These are phyloP conservation scores for Botrylloides violaceus DNA, from an alignment of 23 tunicate species.

Conservation along the genomic window DNA sequence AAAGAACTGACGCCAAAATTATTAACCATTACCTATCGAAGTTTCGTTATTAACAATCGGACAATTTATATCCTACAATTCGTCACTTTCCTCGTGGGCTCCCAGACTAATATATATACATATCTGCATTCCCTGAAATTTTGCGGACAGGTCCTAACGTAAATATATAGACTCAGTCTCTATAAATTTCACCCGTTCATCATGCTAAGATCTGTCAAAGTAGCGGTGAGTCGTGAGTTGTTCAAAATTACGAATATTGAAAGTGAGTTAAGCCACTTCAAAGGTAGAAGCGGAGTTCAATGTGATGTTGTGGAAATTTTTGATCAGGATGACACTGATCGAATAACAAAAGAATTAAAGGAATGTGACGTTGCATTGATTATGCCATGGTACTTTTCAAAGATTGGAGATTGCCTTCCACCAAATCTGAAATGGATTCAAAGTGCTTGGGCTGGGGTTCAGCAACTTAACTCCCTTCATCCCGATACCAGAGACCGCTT, in stretches of 20 bases:
- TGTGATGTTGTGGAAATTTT: not conserved
- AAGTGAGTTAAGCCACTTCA: not conserved
- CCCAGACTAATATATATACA: too few relatives aligned
- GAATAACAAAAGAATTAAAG: not conserved
- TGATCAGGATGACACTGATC: not conserved
- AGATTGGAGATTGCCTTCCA: not conserved
- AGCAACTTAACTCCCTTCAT: not conserved
- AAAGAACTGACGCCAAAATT: too few relatives aligned
- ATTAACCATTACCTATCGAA: too few relatives aligned
- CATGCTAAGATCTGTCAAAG: not conserved
- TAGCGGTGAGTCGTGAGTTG: not conserved
- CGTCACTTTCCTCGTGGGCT: too few relatives aligned
- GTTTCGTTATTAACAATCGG: too few relatives aligned
- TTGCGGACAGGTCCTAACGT: too few relatives aligned
- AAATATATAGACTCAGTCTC: too few relatives aligned
- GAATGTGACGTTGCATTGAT: not conserved
- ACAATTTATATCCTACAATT: too few relatives aligned
- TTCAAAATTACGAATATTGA: not conserved
- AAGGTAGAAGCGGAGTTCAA: not conserved
- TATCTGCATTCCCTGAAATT: too few relatives aligned
- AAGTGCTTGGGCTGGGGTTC: slow-evolving; percentile 33
- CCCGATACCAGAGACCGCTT: not conserved
- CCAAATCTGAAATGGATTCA: slow-evolving; percentile 35
- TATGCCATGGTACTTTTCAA: not conserved
- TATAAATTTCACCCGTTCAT: too few relatives aligned